These are phyloP conservation scores for Crematogaster levior DNA, from an alignment of 2,888 invertebrate genomes.

Conservation along the genomic window DNA sequence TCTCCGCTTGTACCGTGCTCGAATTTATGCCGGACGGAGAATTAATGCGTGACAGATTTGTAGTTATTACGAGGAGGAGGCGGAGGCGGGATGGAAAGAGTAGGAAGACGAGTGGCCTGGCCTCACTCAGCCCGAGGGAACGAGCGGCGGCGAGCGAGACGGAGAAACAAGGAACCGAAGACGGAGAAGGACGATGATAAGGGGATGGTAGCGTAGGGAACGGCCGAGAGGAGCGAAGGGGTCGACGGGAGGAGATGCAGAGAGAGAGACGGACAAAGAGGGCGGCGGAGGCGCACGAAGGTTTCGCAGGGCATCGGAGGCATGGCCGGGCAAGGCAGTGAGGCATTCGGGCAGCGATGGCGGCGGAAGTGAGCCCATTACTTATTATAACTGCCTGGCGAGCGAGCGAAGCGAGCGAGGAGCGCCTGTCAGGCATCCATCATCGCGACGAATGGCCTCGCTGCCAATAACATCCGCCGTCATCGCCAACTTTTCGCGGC, in stretches of 20 bases:
- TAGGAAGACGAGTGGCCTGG: slow-evolving; percentile 79
- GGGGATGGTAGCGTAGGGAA: slow-evolving; percentile 58
- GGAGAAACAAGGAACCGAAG: slow-evolving; percentile 56
- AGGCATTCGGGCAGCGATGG: slow-evolving; percentile 82
- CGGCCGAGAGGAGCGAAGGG: slow-evolving; percentile 38
- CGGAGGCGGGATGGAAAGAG: slow-evolving; percentile 74
- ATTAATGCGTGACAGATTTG: slow-evolving; percentile 86
- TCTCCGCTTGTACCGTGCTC: slow-evolving; percentile 80
- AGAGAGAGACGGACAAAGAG: slow-evolving; percentile 55
- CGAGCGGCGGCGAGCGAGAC: slow-evolving; percentile 65
- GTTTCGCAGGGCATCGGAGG: slow-evolving; percentile 76
- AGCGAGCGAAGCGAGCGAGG: slow-evolving; percentile 79
- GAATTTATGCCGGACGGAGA: slow-evolving; percentile 85
- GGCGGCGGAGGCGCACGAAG: slow-evolving; percentile 70
- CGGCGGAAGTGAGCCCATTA: slow-evolving; percentile 85
- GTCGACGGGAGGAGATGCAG: slow-evolving; percentile 49
- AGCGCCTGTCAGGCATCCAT: slow-evolving; percentile 85
- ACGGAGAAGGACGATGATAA: slow-evolving; percentile 53
- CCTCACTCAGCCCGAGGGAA: slow-evolving; percentile 77
- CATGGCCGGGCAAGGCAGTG: slow-evolving; percentile 73
- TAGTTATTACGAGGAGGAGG: slow-evolving; percentile 83
- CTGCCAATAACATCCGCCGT: slow-evolving; percentile 86
- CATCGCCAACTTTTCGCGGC: slow-evolving; percentile 85
- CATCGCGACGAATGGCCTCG: slow-evolving; percentile 85
- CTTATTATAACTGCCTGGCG: slow-evolving; percentile 85